Conservation (phyloP, 2,888 invertebrate species). For the Sericinus montela region DNA sequence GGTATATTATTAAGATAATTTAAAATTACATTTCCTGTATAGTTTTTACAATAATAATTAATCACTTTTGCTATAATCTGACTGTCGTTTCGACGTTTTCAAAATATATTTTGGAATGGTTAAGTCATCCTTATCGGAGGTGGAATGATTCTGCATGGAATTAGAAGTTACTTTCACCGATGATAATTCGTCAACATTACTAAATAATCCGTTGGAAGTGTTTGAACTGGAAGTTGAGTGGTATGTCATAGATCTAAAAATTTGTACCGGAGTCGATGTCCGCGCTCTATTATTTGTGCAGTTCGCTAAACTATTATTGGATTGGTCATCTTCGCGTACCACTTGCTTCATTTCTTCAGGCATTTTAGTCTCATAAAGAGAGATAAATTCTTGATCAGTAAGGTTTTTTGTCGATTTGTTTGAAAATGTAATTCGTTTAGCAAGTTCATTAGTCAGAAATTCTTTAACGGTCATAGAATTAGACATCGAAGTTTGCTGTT, state of each 20-base stretch:
- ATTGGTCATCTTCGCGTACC: slow-evolving; percentile 41
- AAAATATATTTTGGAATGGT: slow-evolving; percentile 72
- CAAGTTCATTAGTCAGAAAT: slow-evolving; percentile 60
- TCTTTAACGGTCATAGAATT: slow-evolving; percentile 74
- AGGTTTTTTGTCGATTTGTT: slow-evolving; percentile 49
- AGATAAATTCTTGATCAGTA: slow-evolving; percentile 57
- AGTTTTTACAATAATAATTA: slow-evolving; percentile 27
- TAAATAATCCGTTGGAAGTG: slow-evolving; percentile 67
- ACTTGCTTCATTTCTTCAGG: slow-evolving; percentile 57
- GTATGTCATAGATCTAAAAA: slow-evolving; percentile 62
- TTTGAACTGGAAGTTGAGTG: slow-evolving; percentile 72
- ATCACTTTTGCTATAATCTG: slow-evolving; percentile 63
- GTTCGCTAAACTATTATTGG: slow-evolving; percentile 43
- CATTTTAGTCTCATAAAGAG: slow-evolving; percentile 65
- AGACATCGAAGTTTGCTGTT: slow-evolving; percentile 56
- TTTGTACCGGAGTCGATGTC: slow-evolving; percentile 80
- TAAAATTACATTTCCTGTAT: slow-evolving; percentile 19
- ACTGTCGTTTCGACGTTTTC: slow-evolving; percentile 50
- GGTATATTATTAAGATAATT: no score
- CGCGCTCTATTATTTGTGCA: slow-evolving; percentile 57
- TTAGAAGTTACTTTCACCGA: slow-evolving; percentile 74
- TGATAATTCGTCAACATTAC: slow-evolving; percentile 76
- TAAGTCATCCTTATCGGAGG: slow-evolving; percentile 68
- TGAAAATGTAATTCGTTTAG: slow-evolving; percentile 67
- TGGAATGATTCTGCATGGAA: slow-evolving; percentile 64